Base-by-base conservation (phyloP, 1,140 invertebrate species). In the Neotoxoptera formosana region DNA sequence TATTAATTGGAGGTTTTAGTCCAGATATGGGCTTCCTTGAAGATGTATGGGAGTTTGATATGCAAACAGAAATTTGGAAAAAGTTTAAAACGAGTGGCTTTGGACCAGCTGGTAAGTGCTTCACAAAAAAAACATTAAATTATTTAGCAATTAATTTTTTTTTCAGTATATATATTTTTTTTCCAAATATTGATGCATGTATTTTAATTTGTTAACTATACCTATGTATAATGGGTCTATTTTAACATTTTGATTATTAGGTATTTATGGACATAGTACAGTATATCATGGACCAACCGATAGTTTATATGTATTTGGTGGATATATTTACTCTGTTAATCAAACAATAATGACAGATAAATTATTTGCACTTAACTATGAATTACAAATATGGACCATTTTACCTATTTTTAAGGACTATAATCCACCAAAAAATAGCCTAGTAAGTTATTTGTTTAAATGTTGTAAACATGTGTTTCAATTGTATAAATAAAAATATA, bases 231-330 rank as follows among this genome's bases (percentile, higher is more conserved):
- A 41, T 41, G 23, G 81, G 25, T 86, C 89, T 94, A 30, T 56
- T n/a, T n/a, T 25, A 81, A 17, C 14, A 67, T 90, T 93, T 84
- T 90, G 48, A 90, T 83, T 94, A 94, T 86, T 94, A 96, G 96
- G 98, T 87, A 96, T 99, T 45, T 99, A 98, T 95, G 98, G 98
- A 0, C 99, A 99, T 95, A 97, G 97, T 60, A 97, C 98, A 1
- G 97, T 99, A 0, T 99, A 98, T 95, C 97, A 99, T 94, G 95
- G 96, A 1, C 96, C 96, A 48, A 97, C 97, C 0, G 96, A 98
- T 94, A 98, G 97, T 94, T 96, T 99, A 83, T 99, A 99, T 95
- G 96, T 99, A 0, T 99, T 98, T 95, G 99, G 99, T 51, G 99
- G 99, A 30, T 97, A 98, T 94, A 95, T 97, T 6, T 98, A 97